phyloP scores from a whole-genome alignment of 1,140 invertebrate species.

The Drosophila varians region DNA sequence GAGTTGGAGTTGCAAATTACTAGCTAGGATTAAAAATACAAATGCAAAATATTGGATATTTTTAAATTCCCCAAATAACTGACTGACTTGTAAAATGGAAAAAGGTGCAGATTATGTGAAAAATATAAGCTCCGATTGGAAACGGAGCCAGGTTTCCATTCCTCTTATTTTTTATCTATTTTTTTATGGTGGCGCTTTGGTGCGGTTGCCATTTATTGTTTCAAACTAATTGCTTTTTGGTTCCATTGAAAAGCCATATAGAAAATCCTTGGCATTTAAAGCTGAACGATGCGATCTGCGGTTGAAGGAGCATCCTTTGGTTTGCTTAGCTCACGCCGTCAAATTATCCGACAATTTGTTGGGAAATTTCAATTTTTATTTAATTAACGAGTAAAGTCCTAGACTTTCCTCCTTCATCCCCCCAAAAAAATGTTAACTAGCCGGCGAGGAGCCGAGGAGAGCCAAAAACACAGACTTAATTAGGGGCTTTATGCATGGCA shows the following conservation, averaged over 20 bases:
- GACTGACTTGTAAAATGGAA: background rate
- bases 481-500: constrained; percentile 80
- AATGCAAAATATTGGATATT: background rate
- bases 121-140: background rate
- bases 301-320: background rate
- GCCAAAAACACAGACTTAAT: constrained; percentile 60
- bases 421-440: constrained; percentile 74
- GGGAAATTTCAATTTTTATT: constrained; percentile 75
- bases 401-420: no score
- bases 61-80: background rate
- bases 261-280: constrained; percentile 19
- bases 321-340: constrained; percentile 20
- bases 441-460: constrained; percentile 30
- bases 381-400: constrained; percentile 50
- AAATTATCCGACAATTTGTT: constrained; percentile 64
- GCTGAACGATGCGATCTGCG: constrained; percentile 7
- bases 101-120: background rate
- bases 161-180: constrained; percentile 44
- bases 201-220: constrained; percentile 67
- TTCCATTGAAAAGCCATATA: constrained; percentile 56
- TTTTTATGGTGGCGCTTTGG: constrained; percentile 43
- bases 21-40: background rate
- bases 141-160: constrained; percentile 8
- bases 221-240: constrained; percentile 77
- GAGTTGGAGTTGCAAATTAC: no score